Conservation (phyloP, 2,113 vertebrate genomes). For the Chloropsis hardwickii region DNA sequence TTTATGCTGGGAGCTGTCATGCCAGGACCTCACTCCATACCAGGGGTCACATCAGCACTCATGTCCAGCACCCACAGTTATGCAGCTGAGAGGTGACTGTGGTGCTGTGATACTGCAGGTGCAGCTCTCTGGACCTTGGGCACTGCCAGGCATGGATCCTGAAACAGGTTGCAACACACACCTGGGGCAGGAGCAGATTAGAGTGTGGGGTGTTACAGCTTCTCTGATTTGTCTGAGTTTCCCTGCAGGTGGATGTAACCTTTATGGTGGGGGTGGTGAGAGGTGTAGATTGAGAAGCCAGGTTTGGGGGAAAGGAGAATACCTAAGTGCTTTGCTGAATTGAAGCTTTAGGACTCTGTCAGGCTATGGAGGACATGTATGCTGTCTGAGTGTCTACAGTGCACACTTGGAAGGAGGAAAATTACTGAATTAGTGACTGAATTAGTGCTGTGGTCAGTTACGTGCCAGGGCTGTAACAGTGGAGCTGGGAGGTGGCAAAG, state of each 20-base stretch:
- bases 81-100: background rate
- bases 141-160: background rate
- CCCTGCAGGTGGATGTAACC: rapidly evolving
- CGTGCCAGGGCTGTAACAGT: background rate
- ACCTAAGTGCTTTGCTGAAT: background rate
- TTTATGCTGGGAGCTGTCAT: rapidly evolving
- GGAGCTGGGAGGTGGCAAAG: background rate
- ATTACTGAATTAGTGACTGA: background rate
- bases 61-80: rapidly evolving
- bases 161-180: rapidly evolving
- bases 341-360: background rate
- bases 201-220: background rate
- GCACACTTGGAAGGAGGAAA: background rate
- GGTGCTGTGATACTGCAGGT: background rate
- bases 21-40: background rate
- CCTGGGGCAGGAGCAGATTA: background rate
- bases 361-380: rapidly evolving
- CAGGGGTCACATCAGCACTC: background rate
- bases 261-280: background rate
- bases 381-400: rapidly evolving
- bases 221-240: background rate
- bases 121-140: background rate
- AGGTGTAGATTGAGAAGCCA: background rate
- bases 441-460: background rate
- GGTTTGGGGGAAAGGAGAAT: background rate